phyloP scores from a whole-genome alignment of 2,888 invertebrate genomes.

The Melanostoma mellinum region DNA sequence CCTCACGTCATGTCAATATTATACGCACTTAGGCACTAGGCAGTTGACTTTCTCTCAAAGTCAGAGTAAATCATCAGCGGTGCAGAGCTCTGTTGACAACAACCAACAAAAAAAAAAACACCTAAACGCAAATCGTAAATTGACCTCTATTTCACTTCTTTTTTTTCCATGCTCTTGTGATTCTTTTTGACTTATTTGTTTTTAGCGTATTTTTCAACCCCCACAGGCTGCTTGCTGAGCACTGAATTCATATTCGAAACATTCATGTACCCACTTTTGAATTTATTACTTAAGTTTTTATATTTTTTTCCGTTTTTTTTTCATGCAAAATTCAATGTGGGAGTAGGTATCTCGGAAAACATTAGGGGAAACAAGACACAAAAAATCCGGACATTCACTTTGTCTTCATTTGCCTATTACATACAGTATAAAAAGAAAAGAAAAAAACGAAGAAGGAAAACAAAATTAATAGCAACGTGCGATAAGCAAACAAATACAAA shows the following conservation, averaged over 20 bases:
- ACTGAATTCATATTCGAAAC: no score
- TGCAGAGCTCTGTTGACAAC: conserved; percentile 2
- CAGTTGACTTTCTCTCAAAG: conserved; percentile 46
- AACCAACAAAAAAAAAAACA: conserved; percentile 1
- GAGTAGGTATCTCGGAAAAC: conserved; percentile 20
- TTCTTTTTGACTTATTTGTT: no score
- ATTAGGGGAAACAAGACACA: conserved; percentile 2
- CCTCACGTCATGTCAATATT: no score
- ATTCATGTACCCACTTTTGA: no score
- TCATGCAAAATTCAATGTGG: no score
- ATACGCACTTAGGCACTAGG: no score
- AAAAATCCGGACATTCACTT: conserved; percentile 13
- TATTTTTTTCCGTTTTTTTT: no score
- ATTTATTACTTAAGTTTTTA: no score
- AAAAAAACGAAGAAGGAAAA: no score
- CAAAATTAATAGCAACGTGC: conserved; percentile 8
- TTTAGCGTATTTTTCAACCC: no score
- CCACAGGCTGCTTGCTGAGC: no score
- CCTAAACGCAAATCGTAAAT: conserved; percentile 46
- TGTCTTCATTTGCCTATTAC: conserved; percentile 41
- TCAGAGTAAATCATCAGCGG: conserved; percentile 15
- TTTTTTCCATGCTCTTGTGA: no score
- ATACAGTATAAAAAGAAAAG: neutral
- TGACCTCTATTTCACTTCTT: conserved; percentile 51
- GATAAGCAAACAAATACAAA: conserved; percentile 21